Evolutionary conservation across 64 coral and sea anemone species (phyloP).

Genomic region (Platygyra sinensis): DNA sequence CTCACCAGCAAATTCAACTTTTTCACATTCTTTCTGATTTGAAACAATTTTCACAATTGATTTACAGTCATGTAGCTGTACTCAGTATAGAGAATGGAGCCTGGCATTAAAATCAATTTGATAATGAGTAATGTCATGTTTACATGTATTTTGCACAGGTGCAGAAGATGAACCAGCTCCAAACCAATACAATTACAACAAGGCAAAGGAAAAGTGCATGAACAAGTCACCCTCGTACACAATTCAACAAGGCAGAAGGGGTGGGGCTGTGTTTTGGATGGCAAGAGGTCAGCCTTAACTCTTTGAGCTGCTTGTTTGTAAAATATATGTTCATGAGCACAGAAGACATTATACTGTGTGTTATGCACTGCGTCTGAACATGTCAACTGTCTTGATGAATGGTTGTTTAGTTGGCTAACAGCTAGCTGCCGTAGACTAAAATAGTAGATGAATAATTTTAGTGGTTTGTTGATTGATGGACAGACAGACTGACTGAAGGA

Average conservation of each 20-base stretch:
- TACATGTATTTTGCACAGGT: slow-evolving; percentile 4
- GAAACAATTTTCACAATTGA: too few relatives aligned
- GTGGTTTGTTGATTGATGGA: not conserved
- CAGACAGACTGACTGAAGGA: not conserved
- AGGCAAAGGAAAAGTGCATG: slow-evolving; percentile 40
- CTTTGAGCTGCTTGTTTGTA: too few relatives aligned
- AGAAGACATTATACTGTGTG: too few relatives aligned
- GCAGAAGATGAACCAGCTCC: slow-evolving; percentile 85
- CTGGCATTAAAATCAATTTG: too few relatives aligned
- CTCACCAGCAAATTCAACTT: too few relatives aligned
- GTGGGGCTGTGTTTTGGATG: slow-evolving; percentile 76
- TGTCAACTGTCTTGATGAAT: not conserved
- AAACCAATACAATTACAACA: slow-evolving; percentile 79
- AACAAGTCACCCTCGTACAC: slow-evolving; percentile 69
- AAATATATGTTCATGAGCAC: too few relatives aligned
- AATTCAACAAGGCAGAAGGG: slow-evolving; percentile 83
- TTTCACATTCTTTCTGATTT: too few relatives aligned
- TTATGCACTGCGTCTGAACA: not conserved
- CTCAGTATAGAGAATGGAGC: too few relatives aligned
- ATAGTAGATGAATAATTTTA: not conserved
- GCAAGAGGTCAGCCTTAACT: slow-evolving; percentile 63
- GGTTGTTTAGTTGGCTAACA: too few relatives aligned
- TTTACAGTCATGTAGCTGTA: too few relatives aligned
- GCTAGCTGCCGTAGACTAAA: not conserved
- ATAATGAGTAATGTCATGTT: not conserved